Conservation (phyloP, 2,113 vertebrate species). For the Myanophis thanlyinensis region DNA sequence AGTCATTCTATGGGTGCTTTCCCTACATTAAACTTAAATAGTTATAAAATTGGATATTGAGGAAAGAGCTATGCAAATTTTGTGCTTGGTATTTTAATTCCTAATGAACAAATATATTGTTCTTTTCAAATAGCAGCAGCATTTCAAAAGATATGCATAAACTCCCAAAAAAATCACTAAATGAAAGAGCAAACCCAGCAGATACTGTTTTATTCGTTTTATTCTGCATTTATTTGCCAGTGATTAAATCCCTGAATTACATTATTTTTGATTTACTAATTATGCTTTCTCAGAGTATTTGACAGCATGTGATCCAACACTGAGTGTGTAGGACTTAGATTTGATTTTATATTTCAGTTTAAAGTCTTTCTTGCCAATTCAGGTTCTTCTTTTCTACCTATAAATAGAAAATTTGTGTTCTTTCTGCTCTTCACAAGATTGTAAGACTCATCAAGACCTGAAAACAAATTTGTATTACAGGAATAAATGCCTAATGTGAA, state of each 20-base stretch:
- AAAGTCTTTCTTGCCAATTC: background rate
- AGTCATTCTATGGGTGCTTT: background rate
- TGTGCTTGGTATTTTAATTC: background rate
- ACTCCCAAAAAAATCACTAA: background rate
- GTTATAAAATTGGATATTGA: background rate
- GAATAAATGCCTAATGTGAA: background rate
- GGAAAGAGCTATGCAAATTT: background rate
- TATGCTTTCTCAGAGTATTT: background rate
- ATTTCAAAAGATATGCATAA: background rate
- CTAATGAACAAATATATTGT: background rate
- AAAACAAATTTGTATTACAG: background rate
- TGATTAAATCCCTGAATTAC: slow-evolving; percentile 13
- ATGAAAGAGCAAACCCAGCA: background rate
- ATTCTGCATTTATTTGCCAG: background rate
- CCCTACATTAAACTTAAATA: background rate
- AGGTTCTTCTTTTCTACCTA: background rate
- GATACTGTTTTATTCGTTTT: background rate
- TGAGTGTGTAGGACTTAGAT: background rate
- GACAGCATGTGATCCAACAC: background rate
- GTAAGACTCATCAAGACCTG: background rate
- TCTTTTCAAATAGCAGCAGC: background rate
- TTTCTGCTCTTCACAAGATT: background rate
- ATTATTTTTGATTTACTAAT: background rate
- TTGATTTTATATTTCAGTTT: background rate
- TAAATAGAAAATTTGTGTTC: background rate